These are phyloP conservation scores for Onthophagus sagittarius DNA, from an alignment of 2,888 invertebrate species.

Conservation along the genomic window DNA sequence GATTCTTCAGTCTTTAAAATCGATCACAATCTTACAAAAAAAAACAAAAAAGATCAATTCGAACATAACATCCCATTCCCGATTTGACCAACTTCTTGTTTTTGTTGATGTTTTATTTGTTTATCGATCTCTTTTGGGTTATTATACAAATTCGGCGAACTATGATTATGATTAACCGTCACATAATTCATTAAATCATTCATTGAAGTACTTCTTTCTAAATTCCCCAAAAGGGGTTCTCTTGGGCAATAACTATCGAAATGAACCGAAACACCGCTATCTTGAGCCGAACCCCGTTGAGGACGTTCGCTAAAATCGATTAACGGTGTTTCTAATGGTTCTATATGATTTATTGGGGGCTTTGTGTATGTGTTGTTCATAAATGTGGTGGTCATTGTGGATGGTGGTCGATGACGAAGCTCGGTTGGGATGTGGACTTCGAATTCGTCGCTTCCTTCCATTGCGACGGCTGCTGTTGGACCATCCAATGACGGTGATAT, in stretches of 20 bases:
- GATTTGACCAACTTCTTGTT: too few relatives aligned
- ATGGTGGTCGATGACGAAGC: slow-evolving; percentile 47
- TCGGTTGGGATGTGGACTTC: slow-evolving; percentile 51
- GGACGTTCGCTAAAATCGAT: slow-evolving; percentile 4
- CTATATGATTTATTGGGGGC: neutral
- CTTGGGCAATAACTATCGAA: slow-evolving; percentile 43
- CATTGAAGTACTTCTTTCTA: slow-evolving; percentile 25
- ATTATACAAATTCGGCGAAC: slow-evolving; percentile 25
- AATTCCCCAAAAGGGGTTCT: slow-evolving; percentile 42
- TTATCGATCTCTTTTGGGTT: slow-evolving; percentile 21
- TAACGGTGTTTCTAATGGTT: neutral
- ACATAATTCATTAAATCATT: slow-evolving; percentile 39
- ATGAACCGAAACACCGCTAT: slow-evolving; percentile 36
- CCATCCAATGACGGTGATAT: slow-evolving; percentile 75
- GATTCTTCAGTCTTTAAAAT: neutral
- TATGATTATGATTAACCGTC: slow-evolving; percentile 34
- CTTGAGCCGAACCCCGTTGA: slow-evolving; percentile 17
- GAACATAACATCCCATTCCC: neutral
- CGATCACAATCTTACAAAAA: neutral
- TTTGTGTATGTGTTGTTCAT: neutral
- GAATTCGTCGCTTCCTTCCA: slow-evolving; percentile 62
- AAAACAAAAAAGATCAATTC: neutral
- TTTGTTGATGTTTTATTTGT: slow-evolving; percentile 5
- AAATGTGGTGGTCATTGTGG: slow-evolving; percentile 28
- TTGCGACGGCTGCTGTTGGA: slow-evolving; percentile 68